Conservation (phyloP, 92 coral and sea anemone species). For the Epizoanthus stellaris region DNA sequence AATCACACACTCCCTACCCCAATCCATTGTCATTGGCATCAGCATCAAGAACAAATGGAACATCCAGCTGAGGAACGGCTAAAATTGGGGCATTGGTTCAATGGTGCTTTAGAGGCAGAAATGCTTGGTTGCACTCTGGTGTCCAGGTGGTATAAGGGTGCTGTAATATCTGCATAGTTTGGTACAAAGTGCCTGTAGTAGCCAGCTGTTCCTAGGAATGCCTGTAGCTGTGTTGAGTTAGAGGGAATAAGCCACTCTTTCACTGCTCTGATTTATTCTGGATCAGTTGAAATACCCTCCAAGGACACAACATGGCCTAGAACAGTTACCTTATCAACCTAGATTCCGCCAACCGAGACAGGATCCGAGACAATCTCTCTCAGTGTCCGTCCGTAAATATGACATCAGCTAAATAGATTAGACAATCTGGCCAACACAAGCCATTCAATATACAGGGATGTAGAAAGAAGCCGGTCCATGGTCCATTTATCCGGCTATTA, state of each 20-base stretch:
- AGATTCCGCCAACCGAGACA: slow-evolving; percentile 20
- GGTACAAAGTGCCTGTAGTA: slow-evolving; percentile 54
- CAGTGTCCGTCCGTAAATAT: slow-evolving; percentile 42
- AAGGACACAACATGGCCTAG: slow-evolving; percentile 36
- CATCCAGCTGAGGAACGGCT: slow-evolving; percentile 14
- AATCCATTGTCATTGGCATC: slow-evolving; percentile 39
- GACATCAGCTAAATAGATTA: slow-evolving; percentile 48
- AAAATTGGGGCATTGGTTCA: slow-evolving; percentile 27
- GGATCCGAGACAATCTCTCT: slow-evolving; percentile 35
- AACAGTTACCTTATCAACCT: slow-evolving; percentile 25
- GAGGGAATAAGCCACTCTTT: slow-evolving; percentile 25
- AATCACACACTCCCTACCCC: neutral
- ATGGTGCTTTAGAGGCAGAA: neutral
- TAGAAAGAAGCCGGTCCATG: too few species aligned
- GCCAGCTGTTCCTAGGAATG: slow-evolving; percentile 38
- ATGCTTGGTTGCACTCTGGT: slow-evolving; percentile 43
- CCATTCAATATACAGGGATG: slow-evolving; percentile 44
- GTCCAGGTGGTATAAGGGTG: slow-evolving; percentile 34
- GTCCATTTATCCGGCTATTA: too few species aligned
- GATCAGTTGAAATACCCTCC: slow-evolving; percentile 40
- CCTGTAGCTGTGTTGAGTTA: slow-evolving; percentile 25
- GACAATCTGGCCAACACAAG: slow-evolving; percentile 39
- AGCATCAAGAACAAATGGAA: slow-evolving; percentile 42
- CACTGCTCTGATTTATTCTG: slow-evolving; percentile 38
- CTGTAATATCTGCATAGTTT: slow-evolving; percentile 44